Evolutionary conservation across 2,797 vertebrate species (phyloP).

Genomic region (Calcarius lapponicus): DNA sequence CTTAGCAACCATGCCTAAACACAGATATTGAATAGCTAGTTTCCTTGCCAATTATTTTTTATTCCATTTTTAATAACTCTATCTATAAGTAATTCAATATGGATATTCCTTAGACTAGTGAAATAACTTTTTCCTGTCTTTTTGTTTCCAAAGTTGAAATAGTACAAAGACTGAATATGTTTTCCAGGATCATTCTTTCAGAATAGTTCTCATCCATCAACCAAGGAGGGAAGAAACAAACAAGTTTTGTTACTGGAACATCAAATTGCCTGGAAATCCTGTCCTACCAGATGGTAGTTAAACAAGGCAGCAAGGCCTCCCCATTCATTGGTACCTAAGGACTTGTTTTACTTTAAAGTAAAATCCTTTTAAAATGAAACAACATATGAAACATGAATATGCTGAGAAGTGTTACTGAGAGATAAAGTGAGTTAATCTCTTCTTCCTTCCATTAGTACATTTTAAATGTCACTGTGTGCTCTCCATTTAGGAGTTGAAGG

Average conservation of each 20-base stretch:
- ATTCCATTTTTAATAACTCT: not conserved
- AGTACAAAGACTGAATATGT: not conserved
- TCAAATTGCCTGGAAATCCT: not conserved
- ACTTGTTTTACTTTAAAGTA: not conserved
- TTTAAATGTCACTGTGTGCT: not conserved
- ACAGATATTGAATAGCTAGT: not conserved
- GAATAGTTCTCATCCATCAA: not conserved
- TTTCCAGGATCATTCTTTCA: not conserved
- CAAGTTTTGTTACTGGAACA: not conserved
- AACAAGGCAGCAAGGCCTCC: not conserved
- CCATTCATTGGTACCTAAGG: not conserved
- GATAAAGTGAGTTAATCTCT: not conserved
- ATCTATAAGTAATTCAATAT: not conserved
- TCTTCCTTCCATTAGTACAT: not conserved
- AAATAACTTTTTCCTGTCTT: not conserved
- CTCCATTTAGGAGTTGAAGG: not conserved
- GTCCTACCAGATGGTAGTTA: not conserved
- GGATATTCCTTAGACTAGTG: not conserved
- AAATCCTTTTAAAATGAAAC: not conserved
- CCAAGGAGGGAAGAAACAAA: not conserved
- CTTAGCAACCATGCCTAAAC: not conserved
- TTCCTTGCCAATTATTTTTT: not conserved
- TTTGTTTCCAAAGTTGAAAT: not conserved
- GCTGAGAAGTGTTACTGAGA: not conserved
- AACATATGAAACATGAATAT: not conserved